Evolutionary conservation across 1,140 invertebrate species (phyloP).

Genomic region (Conus betulinus): DNA sequence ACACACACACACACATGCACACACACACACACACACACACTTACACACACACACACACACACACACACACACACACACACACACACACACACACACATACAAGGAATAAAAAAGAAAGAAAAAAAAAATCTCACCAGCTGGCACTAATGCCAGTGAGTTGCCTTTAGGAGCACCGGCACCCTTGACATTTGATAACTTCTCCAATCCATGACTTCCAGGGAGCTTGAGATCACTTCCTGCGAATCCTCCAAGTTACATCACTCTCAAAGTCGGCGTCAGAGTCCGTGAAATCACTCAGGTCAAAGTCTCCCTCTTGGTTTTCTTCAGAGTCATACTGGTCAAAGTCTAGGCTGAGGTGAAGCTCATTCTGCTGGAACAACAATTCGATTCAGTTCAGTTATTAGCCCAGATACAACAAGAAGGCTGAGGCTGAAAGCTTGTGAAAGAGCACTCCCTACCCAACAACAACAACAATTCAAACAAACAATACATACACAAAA

Average conservation of each 20-base stretch:
- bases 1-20: too few relatives aligned
- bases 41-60: too few relatives aligned
- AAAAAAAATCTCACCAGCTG: slow-evolving; percentile 15
- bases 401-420: too few relatives aligned
- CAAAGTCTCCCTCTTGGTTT: slow-evolving; percentile 15
- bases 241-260: slow-evolving; percentile 28
- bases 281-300: background rate
- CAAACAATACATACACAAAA: too few relatives aligned
- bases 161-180: background rate
- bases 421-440: too few relatives aligned
- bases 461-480: too few relatives aligned
- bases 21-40: too few relatives aligned
- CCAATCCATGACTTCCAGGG: background rate
- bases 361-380: background rate
- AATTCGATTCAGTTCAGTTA: too few relatives aligned
- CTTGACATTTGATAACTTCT: background rate
- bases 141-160: slow-evolving; percentile 3
- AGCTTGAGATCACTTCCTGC: background rate
- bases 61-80: too few relatives aligned
- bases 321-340: slow-evolving; percentile 19
- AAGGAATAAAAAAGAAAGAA: background rate
- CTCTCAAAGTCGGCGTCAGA: slow-evolving; percentile 32
- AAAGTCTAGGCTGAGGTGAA: slow-evolving; percentile 1
- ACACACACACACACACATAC: too few relatives aligned
- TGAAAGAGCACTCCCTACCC: too few relatives aligned